phyloP scores from a whole-genome alignment of 2,113 vertebrate species.

The Neomonachus schauinslandi region DNA sequence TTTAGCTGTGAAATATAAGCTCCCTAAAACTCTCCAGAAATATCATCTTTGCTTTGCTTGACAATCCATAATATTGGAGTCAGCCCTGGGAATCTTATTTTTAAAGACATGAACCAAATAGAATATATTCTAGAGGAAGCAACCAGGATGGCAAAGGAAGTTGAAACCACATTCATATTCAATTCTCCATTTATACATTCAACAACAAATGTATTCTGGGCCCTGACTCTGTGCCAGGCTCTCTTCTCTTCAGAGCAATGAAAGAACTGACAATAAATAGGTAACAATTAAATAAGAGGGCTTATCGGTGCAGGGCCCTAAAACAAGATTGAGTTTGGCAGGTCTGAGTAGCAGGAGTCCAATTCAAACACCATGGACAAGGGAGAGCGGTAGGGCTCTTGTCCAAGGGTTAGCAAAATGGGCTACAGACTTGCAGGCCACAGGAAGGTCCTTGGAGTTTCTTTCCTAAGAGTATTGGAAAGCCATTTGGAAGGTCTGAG shows the following conservation, averaged over 20 bases:
- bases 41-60: not conserved
- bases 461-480: not conserved
- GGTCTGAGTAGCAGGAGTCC: not conserved
- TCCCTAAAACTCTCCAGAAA: not conserved
- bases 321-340: not conserved
- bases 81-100: constrained; percentile 20
- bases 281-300: not conserved
- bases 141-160: not conserved
- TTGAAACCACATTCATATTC: not conserved
- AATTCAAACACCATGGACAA: not conserved
- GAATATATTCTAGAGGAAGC: not conserved
- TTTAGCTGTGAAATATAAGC: not conserved
- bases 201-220: not conserved
- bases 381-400: not conserved
- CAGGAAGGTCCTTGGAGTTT: not conserved
- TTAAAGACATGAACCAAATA: constrained; percentile 38
- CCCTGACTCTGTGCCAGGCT: not conserved
- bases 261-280: not conserved
- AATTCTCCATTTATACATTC: not conserved
- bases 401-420: not conserved
- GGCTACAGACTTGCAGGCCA: not conserved
- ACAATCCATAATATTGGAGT: not conserved
- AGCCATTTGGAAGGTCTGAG: not conserved
- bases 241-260: not conserved
- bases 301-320: not conserved